A percentile compares a stretch with the other conserved stretches of the same genome.
These are phyloP conservation scores for Oreortyx pictus DNA, from an alignment of 2,797 vertebrate species.

Conservation along the genomic window DNA sequence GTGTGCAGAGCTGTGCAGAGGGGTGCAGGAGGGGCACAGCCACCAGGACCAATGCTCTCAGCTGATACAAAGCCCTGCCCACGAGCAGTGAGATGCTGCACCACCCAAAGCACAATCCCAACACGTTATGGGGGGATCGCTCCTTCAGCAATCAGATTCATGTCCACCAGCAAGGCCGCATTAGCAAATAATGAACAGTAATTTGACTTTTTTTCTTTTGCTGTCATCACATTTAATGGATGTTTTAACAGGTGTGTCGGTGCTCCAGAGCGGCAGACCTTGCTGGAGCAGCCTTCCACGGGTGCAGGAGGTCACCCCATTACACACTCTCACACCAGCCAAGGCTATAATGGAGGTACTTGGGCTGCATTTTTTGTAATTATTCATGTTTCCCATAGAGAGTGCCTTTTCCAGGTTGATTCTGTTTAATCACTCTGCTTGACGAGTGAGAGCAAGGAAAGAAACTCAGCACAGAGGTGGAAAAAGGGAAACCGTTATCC, in stretches of 20 bases:
- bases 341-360: not conserved
- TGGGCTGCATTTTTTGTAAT: not conserved
- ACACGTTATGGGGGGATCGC: not conserved
- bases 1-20: not conserved
- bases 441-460: not conserved
- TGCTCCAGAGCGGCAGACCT: not conserved
- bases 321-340: not conserved
- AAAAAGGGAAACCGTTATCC: not conserved
- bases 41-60: fast-evolving
- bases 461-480: not conserved
- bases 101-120: not conserved
- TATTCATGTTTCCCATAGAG: not conserved
- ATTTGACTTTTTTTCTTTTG: not conserved
- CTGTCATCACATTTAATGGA: not conserved
- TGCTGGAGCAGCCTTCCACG: not conserved
- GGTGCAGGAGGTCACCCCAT: not conserved
- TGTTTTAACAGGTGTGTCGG: not conserved
- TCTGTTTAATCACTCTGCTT: not conserved
- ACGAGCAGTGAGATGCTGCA: no score
- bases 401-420: not conserved
- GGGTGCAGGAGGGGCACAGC: no score
- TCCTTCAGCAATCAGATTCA: not conserved
- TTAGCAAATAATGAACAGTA: not conserved
- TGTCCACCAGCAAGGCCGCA: fast-evolving
- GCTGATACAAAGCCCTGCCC: not conserved